Conservation (phyloP, 2,888 invertebrate genomes). For the Siphonodentalium dalli region DNA sequence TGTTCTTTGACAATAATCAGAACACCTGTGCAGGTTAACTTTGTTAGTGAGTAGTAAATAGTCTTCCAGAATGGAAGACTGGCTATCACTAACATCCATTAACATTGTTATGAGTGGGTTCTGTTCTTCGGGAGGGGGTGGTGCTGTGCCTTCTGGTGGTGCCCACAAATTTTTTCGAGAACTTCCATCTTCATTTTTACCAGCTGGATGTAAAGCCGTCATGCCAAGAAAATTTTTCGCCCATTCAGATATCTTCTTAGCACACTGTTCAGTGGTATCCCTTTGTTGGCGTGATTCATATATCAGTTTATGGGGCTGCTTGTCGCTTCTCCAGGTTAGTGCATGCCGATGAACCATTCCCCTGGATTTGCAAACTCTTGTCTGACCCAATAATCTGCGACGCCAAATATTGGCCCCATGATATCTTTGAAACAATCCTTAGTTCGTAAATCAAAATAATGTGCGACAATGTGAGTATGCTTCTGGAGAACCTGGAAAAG, state of each 20-base stretch:
- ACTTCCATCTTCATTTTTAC: slow-evolving; percentile 22
- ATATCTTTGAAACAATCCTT: slow-evolving; percentile 22
- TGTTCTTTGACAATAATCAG: slow-evolving; percentile 18
- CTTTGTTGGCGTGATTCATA: slow-evolving; percentile 15
- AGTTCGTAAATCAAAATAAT: slow-evolving; percentile 30
- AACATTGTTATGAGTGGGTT: slow-evolving; percentile 31
- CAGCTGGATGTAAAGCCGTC: slow-evolving; percentile 32
- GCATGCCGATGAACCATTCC: slow-evolving; percentile 34
- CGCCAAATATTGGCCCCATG: slow-evolving; percentile 26
- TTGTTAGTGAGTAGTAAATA: slow-evolving; percentile 25
- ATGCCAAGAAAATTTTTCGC: slow-evolving; percentile 3
- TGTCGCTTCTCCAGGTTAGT: slow-evolving; percentile 26
- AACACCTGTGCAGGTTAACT: slow-evolving; percentile 32
- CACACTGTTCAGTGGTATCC: background rate
- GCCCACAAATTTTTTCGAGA: slow-evolving; percentile 36
- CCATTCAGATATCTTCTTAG: slow-evolving; percentile 5
- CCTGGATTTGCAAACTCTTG: slow-evolving; percentile 28
- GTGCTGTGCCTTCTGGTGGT: slow-evolving; percentile 35
- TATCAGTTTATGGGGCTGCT: slow-evolving; percentile 24
- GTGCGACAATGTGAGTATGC: slow-evolving; percentile 23
- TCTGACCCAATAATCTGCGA: slow-evolving; percentile 31
- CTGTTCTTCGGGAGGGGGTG: slow-evolving; percentile 31
- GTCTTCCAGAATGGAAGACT: slow-evolving; percentile 31
- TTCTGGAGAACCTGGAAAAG: slow-evolving; percentile 17
- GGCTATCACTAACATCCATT: slow-evolving; percentile 31